phyloP scores from a whole-genome alignment of 30 jellyfish, hydroid and myxozoan genomes.

The Chrysaora quinquecirrha region DNA sequence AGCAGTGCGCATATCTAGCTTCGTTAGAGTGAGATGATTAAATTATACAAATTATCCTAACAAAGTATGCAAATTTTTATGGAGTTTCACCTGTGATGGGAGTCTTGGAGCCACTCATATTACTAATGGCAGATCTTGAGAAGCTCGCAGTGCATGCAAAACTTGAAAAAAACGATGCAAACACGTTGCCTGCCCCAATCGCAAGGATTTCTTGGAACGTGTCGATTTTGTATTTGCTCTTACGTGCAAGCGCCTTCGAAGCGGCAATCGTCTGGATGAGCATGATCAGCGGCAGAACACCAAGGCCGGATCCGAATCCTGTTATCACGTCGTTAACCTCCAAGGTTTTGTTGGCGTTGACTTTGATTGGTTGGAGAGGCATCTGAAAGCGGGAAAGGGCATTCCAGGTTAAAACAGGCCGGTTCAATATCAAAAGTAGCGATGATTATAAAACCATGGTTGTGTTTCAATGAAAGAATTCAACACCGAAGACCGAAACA shows the following conservation, averaged over 20 bases:
- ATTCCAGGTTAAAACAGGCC: no score
- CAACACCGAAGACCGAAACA: no score
- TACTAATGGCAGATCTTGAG: constrained; percentile 84
- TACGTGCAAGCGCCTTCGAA: constrained; percentile 77
- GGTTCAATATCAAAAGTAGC: no score
- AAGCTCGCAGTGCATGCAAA: constrained; percentile 89
- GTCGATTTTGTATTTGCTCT: constrained; percentile 69
- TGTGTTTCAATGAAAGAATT: neutral
- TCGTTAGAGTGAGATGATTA: no score
- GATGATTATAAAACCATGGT: no score
- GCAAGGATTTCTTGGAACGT: constrained; percentile 85
- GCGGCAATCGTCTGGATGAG: constrained; percentile 70
- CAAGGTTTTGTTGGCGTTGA: constrained; percentile 45
- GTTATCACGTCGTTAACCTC: constrained; percentile 29
- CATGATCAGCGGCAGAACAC: constrained; percentile 74
- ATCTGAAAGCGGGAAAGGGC: constrained; percentile 35
- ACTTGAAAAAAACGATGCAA: constrained; percentile 84
- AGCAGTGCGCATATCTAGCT: no score
- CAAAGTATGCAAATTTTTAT: no score
- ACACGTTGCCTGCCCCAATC: constrained; percentile 69
- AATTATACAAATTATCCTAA: no score
- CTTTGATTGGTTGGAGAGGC: constrained; percentile 59
- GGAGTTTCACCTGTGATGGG: constrained; percentile 79
- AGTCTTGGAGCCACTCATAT: constrained; percentile 84
- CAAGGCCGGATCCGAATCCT: constrained; percentile 82